These are phyloP conservation scores for Micrastur ruficollis DNA, from an alignment of 2,797 vertebrate species.

Conservation along the genomic window DNA sequence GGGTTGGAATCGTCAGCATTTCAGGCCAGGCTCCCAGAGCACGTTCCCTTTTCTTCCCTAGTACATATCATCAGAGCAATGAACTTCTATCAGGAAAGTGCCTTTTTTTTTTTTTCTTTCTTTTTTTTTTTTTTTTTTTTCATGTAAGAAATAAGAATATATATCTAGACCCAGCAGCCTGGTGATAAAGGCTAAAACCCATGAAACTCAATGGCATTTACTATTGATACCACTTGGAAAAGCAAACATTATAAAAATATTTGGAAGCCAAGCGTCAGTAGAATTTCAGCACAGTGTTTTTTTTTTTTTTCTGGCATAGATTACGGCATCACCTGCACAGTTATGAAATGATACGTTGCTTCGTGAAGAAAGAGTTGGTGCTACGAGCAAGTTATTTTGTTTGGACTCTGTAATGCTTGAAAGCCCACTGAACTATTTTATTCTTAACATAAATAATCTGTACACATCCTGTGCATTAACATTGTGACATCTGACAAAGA, in stretches of 20 bases:
- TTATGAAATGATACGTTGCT: slow-evolving; percentile 28
- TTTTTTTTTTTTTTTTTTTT: neutral
- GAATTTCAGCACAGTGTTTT: slow-evolving; percentile 68
- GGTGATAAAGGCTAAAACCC: slow-evolving; percentile 6
- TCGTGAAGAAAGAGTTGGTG: slow-evolving; percentile 48
- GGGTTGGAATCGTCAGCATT: slow-evolving; percentile 30
- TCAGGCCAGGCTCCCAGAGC: slow-evolving; percentile 42
- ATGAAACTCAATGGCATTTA: slow-evolving; percentile 46
- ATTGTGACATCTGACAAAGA: slow-evolving; percentile 58
- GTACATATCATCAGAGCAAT: slow-evolving; percentile 63
- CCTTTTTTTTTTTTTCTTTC: neutral
- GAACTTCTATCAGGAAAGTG: slow-evolving; percentile 53
- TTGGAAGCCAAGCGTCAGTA: slow-evolving; percentile 57
- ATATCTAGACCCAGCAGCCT: slow-evolving; percentile 22
- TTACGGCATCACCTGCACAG: slow-evolving; percentile 25
- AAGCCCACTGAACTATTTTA: slow-evolving; percentile 63
- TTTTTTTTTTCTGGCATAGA: slow-evolving; percentile 54
- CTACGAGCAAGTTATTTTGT: slow-evolving; percentile 23
- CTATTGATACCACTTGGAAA: slow-evolving; percentile 55
- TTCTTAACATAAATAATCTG: slow-evolving; percentile 71
- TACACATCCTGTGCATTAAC: slow-evolving; percentile 65
- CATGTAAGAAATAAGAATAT: slow-evolving; percentile 35
- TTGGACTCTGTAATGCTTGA: slow-evolving; percentile 58
- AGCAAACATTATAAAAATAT: slow-evolving; percentile 69
- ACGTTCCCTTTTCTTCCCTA: slow-evolving; percentile 64